These are phyloP conservation scores for Phaethon lepturus DNA, from an alignment of 2,113 vertebrate genomes.

Conservation along the genomic window DNA sequence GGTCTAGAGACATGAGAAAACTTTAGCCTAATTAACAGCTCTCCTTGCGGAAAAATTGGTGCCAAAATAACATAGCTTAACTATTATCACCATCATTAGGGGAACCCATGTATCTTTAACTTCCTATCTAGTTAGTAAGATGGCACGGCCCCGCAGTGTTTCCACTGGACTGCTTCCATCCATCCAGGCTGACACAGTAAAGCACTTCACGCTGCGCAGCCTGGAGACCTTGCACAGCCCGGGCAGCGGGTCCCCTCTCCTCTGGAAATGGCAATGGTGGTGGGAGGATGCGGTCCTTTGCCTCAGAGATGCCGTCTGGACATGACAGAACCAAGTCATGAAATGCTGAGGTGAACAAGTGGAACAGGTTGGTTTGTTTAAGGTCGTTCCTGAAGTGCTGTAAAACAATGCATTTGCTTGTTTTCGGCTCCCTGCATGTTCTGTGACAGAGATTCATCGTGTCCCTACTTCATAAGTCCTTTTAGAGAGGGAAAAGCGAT, in stretches of 20 bases:
- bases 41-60: not conserved
- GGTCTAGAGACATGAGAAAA: not conserved
- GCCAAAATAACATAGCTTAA: constrained; percentile 23
- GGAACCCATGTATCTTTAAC: not conserved
- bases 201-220: rapidly evolving
- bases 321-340: not conserved
- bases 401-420: not conserved
- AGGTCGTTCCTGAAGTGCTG: not conserved
- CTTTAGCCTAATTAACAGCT: constrained; percentile 14
- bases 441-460: not conserved
- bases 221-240: not conserved
- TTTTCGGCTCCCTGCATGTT: not conserved
- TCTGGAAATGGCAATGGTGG: not conserved
- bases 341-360: not conserved
- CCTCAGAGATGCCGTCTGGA: not conserved
- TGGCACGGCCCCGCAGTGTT: rapidly evolving
- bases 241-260: not conserved
- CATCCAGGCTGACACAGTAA: not conserved
- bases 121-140: not conserved
- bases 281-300: rapidly evolving
- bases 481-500: not conserved
- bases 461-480: not conserved
- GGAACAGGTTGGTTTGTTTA: not conserved
- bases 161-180: not conserved
- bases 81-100: not conserved